Evolutionary conservation across 1,140 invertebrate genomes (phyloP).

Genomic region (Meloidogyne chitwoodi): DNA sequence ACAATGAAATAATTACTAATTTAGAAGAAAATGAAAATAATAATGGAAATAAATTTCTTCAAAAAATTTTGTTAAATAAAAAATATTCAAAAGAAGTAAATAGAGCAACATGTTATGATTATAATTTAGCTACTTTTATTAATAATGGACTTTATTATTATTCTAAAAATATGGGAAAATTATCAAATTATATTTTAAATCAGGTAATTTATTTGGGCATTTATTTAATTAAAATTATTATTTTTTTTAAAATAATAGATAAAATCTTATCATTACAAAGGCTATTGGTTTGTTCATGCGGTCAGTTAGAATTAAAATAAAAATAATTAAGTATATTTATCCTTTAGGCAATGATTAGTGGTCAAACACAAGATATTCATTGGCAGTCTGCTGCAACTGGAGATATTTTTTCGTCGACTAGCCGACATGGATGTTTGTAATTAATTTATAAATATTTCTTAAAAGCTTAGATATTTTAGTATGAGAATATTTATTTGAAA

Average conservation of each 20-base stretch:
- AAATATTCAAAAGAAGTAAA: conserved; percentile 59
- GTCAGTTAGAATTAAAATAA: not conserved
- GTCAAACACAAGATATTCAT: conserved; percentile 11
- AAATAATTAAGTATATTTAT: not conserved
- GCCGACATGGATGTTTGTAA: conserved; percentile 13
- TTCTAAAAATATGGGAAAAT: conserved; percentile 13
- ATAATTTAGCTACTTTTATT: conserved; percentile 4
- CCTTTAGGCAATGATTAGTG: conserved; percentile 9
- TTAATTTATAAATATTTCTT: not conserved
- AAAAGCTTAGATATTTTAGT: not conserved
- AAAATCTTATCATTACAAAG: not conserved
- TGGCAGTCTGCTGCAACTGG: conserved; percentile 16
- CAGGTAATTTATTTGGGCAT: not conserved
- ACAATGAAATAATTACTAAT: not conserved
- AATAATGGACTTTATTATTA: conserved; percentile 18
- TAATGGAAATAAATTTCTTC: not conserved
- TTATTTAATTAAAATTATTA: not conserved
- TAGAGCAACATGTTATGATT: conserved; percentile 33
- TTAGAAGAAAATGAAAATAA: not conserved
- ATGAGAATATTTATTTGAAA: not conserved
- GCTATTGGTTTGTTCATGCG: conserved; percentile 20
- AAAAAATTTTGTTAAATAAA: not conserved
- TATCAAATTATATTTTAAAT: conserved; percentile 10
- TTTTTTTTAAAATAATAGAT: not conserved
- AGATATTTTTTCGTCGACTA: conserved; percentile 4